phyloP scores from a whole-genome alignment of 1,140 invertebrate species.

The Dendrolimus kikuchii region DNA sequence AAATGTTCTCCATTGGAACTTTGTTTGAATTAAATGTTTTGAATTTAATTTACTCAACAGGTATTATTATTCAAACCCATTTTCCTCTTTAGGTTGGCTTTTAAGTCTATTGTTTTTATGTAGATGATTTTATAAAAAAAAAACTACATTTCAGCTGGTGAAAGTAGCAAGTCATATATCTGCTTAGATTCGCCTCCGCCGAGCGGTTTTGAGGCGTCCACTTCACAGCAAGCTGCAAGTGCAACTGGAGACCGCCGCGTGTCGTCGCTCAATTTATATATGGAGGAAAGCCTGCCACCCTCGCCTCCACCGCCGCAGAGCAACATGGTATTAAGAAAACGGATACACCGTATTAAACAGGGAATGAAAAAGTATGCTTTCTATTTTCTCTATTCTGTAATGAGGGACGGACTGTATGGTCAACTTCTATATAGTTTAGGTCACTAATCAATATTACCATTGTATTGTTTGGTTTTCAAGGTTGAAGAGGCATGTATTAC shows the following conservation, averaged over 20 bases:
- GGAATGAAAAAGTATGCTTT: slow-evolving; percentile 84
- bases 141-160: slow-evolving; percentile 64
- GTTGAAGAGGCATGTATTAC: no score
- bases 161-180: slow-evolving; percentile 77
- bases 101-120: neutral
- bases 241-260: slow-evolving; percentile 53
- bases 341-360: slow-evolving; percentile 89
- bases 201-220: slow-evolving; percentile 55
- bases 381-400: neutral
- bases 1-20: no score
- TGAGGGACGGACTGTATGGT: no score
- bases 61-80: no score
- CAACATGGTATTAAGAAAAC: slow-evolving; percentile 87
- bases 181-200: slow-evolving; percentile 76
- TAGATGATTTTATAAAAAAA: neutral
- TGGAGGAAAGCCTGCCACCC: slow-evolving; percentile 72
- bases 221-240: slow-evolving; percentile 51
- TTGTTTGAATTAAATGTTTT: no score
- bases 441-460: no score
- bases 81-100: neutral
- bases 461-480: no score
- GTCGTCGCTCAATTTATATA: slow-evolving; percentile 63
- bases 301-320: slow-evolving; percentile 80
- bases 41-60: no score
- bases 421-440: no score